A percentile compares a stretch with the other conserved stretches of the same genome.
Conservation (phyloP, 2,888 invertebrate species). For the Dryobotodes eremita region DNA sequence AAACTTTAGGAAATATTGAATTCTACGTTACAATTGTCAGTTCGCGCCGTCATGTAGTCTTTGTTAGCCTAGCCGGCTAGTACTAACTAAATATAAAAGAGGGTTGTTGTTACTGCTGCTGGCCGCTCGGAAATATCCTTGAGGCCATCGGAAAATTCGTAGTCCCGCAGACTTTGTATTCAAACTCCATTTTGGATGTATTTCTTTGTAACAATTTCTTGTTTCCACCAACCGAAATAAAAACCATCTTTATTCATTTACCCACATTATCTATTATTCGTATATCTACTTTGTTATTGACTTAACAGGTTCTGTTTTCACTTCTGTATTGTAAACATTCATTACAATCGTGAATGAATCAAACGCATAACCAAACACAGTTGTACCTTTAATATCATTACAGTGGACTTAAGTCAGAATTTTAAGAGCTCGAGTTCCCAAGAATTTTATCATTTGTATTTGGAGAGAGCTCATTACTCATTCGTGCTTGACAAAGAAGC, state of each 20-base stretch:
- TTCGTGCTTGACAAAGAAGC: slow-evolving; percentile 60
- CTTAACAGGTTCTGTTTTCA: slow-evolving; percentile 15
- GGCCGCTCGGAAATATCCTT: slow-evolving; percentile 37
- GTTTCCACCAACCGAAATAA: slow-evolving; percentile 20
- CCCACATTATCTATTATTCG: slow-evolving; percentile 23
- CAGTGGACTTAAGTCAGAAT: slow-evolving; percentile 36
- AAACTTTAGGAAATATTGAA: slow-evolving; percentile 26
- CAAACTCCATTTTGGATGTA: slow-evolving; percentile 23
- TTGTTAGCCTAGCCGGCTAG: slow-evolving; percentile 12
- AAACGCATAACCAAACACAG: slow-evolving; percentile 13
- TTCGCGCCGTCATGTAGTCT: slow-evolving; percentile 42
- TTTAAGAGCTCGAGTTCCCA: slow-evolving; percentile 42
- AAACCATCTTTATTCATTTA: slow-evolving; percentile 40
- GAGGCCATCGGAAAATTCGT: slow-evolving; percentile 34
- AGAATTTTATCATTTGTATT: slow-evolving; percentile 58
- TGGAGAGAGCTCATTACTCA: slow-evolving; percentile 65
- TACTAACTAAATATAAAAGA: slow-evolving; percentile 49
- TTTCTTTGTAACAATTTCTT: slow-evolving; percentile 39
- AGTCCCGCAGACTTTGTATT: slow-evolving; percentile 38
- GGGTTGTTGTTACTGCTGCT: slow-evolving; percentile 22
- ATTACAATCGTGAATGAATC: slow-evolving; percentile 28
- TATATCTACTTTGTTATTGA: slow-evolving; percentile 30
- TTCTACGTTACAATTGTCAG: slow-evolving; percentile 15
- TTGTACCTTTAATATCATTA: slow-evolving; percentile 26
- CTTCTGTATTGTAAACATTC: slow-evolving; percentile 24